Evolutionary conservation across 2,797 vertebrate genomes (phyloP).

Genomic region (Phyllotis vaccarum): DNA sequence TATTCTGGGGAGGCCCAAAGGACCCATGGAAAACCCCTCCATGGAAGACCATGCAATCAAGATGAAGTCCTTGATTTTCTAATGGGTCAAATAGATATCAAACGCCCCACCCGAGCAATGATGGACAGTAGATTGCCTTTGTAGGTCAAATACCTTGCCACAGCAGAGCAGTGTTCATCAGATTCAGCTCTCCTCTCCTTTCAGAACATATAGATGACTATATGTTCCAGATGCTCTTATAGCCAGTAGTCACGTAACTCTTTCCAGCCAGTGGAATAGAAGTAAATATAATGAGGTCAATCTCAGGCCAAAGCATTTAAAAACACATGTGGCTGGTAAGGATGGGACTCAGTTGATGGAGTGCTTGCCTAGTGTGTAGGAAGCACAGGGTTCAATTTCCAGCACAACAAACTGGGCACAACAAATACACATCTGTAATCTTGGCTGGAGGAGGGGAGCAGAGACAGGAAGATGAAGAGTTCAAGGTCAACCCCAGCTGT

Average conservation of each 20-base stretch:
- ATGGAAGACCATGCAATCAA: background rate
- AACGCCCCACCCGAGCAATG: background rate
- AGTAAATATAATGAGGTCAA: rapidly evolving
- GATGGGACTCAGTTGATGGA: background rate
- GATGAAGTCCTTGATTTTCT: background rate
- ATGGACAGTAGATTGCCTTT: background rate
- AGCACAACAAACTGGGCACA: background rate
- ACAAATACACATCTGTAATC: background rate
- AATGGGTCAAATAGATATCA: background rate
- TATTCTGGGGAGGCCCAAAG: background rate
- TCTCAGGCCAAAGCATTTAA: background rate
- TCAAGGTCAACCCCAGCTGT: background rate
- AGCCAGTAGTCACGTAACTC: background rate
- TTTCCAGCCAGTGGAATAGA: background rate
- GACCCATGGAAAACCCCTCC: background rate
- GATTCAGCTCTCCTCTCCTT: background rate
- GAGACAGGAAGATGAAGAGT: background rate
- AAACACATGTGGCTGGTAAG: background rate
- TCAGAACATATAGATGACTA: background rate
- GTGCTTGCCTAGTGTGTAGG: no score
- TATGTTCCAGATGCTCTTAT: conserved; percentile 1
- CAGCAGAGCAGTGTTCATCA: background rate
- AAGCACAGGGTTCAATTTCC: background rate
- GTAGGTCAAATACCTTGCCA: background rate
- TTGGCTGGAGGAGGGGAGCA: background rate